Evolutionary conservation across 1,140 invertebrate genomes (phyloP), one percentile per base, ranked within the genome.

Genomic region (Bombus difficillimus): DNA sequence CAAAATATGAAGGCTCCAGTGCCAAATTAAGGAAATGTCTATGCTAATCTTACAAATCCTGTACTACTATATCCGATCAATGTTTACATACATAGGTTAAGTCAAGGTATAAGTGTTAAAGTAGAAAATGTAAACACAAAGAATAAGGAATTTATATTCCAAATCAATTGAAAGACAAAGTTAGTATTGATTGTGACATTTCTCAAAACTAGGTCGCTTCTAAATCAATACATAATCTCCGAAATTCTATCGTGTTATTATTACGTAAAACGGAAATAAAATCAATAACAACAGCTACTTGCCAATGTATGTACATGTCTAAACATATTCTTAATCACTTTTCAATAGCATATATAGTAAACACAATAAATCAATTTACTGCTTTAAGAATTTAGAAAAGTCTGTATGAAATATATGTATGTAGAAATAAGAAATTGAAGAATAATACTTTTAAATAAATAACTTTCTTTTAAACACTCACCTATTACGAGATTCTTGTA

Each of bases 401-500:
- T 64, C 12, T 41, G 34, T 15, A 28, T 68, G 5, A 43, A 37
- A 53, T 53, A 53, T 22, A 53, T 2, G 18, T 53, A 53, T 12
- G 28, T 41, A 18, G 8, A 39, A 80, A 13, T 34, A 25, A 74
- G 1, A 64, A 6, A 53, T 39, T 62, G n/a, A 43, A 37, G 10
- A 34, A 10, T 18, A n/a, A 22, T 9, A 32, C 15, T 1, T n/a
- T 73, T 18, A 53, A 53, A 34, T 53, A 74, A 74, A 53, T 12
- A 53, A 74, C 25, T 34, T 71, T 37, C 3, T 37, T 57, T 57
- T 59, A 75, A 25, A 73, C 69, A 85, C 88, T 89, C 83, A 95
- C 95, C 94, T 95, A 32, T 91, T 91, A 87, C 85, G 90, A 68
- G 94, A 94, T 28, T 95, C 94, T 83, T 93, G 90, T 12, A 93